A percentile compares a stretch with the other conserved stretches of the same genome.
phyloP scores from a whole-genome alignment of 2,113 vertebrate genomes.

The Origma solitaria region DNA sequence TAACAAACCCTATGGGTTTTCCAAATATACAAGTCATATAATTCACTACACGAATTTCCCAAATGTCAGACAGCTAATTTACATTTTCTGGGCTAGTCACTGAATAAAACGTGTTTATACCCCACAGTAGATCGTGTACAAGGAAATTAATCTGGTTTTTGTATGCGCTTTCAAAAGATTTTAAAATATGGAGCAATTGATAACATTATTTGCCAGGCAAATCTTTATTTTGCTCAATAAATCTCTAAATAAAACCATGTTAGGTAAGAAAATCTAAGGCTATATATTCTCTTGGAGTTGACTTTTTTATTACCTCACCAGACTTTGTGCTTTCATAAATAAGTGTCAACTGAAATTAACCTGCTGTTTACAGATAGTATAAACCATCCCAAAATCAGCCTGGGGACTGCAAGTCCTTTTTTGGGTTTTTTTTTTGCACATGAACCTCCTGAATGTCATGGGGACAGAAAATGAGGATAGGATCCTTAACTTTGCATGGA shows the following conservation, averaged over 20 bases:
- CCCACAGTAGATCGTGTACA: conserved; percentile 16
- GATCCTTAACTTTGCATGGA: background rate
- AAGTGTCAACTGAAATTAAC: conserved; percentile 63
- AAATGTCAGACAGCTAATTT: conserved; percentile 41
- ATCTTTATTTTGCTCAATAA: conserved; percentile 52
- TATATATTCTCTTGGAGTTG: conserved; percentile 47
- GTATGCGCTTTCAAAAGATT: conserved; percentile 41
- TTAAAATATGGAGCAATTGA: conserved; percentile 62
- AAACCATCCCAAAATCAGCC: conserved; percentile 32
- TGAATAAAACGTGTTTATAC: conserved; percentile 44
- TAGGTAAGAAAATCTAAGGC: conserved; percentile 22
- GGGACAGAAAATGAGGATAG: background rate
- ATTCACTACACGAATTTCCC: conserved; percentile 33
- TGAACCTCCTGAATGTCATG: background rate
- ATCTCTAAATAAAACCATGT: conserved; percentile 47
- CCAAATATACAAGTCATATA: conserved; percentile 24
- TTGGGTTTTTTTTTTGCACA: background rate
- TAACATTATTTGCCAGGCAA: conserved; percentile 57
- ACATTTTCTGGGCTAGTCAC: conserved; percentile 34
- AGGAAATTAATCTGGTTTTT: conserved; percentile 51
- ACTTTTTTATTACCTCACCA: conserved; percentile 66
- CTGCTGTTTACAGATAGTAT: conserved; percentile 62
- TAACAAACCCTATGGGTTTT: background rate
- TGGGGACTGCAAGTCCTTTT: background rate
- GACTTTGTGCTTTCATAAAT: conserved; percentile 66